Percentiles rank a stretch among this genome's conserved stretches.
phyloP scores from a whole-genome alignment of 2,888 invertebrate genomes.

The Glyphotaelius pellucidus region DNA sequence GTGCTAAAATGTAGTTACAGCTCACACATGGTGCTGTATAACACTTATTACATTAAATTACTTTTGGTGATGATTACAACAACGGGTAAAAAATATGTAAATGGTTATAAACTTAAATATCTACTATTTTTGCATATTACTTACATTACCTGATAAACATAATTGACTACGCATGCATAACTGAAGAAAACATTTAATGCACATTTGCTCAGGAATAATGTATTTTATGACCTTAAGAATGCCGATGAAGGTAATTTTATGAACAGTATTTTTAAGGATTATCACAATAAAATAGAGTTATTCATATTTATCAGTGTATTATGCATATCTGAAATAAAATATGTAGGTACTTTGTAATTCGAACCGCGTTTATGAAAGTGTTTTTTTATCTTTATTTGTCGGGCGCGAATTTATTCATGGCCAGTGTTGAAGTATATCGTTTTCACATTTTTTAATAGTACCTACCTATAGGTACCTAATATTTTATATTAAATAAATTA shows the following conservation, averaged over 20 bases:
- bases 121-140: neutral
- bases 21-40: too few relatives aligned
- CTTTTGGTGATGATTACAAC: neutral
- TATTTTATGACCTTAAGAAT: neutral
- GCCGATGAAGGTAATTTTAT: constrained; percentile 6
- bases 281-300: neutral
- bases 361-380: neutral
- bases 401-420: neutral
- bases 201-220: neutral
- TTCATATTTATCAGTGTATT: neutral
- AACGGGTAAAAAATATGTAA: neutral
- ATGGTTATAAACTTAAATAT: neutral
- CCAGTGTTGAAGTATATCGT: neutral
- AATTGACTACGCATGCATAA: neutral
- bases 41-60: neutral
- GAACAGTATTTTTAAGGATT: neutral
- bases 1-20: neutral
- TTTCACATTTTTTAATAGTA: neutral
- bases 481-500: too few relatives aligned
- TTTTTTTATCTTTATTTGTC: neutral
- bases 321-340: neutral
- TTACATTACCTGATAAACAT: neutral
- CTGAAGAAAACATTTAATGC: neutral
- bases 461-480: neutral
- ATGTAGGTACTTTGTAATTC: neutral